Conservation (phyloP, 2,113 vertebrate species). For the Piaya cayana region DNA sequence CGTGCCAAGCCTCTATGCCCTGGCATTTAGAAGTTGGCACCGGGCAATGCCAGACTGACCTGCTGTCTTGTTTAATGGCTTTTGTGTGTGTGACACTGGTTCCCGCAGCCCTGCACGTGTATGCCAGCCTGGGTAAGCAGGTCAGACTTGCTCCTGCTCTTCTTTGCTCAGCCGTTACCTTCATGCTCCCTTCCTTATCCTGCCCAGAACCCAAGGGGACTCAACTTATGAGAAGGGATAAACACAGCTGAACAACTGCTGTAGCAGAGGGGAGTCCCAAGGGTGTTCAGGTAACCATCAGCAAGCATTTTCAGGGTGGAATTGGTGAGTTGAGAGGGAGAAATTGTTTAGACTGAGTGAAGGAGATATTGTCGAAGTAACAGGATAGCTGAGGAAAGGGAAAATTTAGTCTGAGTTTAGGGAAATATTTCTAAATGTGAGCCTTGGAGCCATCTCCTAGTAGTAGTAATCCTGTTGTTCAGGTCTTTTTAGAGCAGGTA, state of each 20-base stretch:
- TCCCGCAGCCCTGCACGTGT: not conserved
- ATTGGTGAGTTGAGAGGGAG: not conserved
- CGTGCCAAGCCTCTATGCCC: not conserved
- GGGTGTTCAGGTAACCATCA: conserved; percentile 18
- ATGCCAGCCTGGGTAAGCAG: conserved; percentile 55
- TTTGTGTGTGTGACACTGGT: conserved; percentile 39
- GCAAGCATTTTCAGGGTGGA: conserved; percentile 15
- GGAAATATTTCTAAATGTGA: conserved; percentile 9
- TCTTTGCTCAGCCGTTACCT: not conserved
- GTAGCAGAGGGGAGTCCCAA: not conserved
- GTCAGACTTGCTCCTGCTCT: not conserved
- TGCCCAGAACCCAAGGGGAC: not conserved
- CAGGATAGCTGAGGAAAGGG: not conserved
- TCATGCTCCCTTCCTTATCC: not conserved
- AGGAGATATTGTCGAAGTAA: conserved; percentile 2
- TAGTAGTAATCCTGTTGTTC: not conserved
- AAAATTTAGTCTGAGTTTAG: conserved; percentile 40
- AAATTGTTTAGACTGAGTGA: conserved; percentile 30
- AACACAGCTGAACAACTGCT: not conserved
- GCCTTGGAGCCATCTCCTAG: not conserved
- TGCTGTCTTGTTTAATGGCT: conserved; percentile 62
- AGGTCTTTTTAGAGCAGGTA: conserved; percentile 1
- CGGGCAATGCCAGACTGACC: conserved; percentile 45
- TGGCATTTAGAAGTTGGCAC: conserved; percentile 53
- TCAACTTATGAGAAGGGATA: not conserved